Conservation (phyloP, 2,797 vertebrate species). For the Coregonus suidteri region DNA sequence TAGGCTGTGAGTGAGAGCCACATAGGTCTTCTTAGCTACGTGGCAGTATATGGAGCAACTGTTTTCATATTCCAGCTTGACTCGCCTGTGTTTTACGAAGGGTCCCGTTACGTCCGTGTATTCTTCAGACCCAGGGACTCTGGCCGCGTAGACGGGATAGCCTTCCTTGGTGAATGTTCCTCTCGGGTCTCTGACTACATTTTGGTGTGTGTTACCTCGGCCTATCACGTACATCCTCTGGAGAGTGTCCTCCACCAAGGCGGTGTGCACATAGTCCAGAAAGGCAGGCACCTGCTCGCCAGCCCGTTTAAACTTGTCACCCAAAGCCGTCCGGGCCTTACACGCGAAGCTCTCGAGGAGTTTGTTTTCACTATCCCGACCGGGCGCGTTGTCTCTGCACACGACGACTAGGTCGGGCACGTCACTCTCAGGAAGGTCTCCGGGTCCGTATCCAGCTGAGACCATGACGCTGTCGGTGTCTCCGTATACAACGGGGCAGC, state of each 20-base stretch:
- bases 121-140: background rate
- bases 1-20: background rate
- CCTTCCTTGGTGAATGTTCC: slow-evolving; percentile 3
- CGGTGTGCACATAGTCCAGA: background rate
- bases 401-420: no score
- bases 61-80: background rate
- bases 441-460: no score
- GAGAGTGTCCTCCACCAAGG: background rate
- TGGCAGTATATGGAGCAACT: background rate
- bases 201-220: background rate
- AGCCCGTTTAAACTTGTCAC: background rate
- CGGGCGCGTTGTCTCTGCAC: no score
- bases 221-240: background rate
- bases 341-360: background rate
- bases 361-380: background rate
- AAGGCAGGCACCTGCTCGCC: background rate
- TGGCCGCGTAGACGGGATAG: slow-evolving; percentile 2
- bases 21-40: background rate
- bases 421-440: no score
- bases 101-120: background rate
- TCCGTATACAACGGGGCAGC: no score
- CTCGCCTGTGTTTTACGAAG: background rate
- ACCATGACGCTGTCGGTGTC: no score
- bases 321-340: background rate
- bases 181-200: background rate